Evolutionary conservation across 2,797 vertebrate genomes (phyloP).

Genomic region (Pteronotus mesoamericanus): DNA sequence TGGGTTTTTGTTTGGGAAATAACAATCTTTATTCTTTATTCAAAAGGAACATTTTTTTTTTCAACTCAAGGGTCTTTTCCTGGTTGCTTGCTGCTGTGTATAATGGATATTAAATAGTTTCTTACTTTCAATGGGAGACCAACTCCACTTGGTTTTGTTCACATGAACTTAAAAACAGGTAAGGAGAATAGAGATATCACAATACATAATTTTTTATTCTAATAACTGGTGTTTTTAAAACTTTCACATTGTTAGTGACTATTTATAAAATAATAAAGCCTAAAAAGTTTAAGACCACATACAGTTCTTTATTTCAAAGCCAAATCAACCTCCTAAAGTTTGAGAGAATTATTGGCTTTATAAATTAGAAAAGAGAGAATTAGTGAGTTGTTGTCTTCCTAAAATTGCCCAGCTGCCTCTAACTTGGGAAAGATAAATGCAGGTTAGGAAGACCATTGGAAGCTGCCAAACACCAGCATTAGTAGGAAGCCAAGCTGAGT

Average conservation of each 20-base stretch:
- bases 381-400: conserved; percentile 37
- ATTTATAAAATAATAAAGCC: conserved; percentile 37
- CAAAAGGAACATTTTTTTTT: background rate
- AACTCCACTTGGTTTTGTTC: background rate
- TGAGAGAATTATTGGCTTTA: conserved; percentile 45
- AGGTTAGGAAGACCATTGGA: conserved; percentile 47
- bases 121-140: background rate
- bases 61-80: background rate
- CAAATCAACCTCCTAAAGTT: conserved; percentile 44
- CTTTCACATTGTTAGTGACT: background rate
- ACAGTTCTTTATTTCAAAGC: conserved; percentile 30
- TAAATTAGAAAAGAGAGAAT: conserved; percentile 58
- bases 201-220: background rate
- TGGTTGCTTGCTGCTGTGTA: background rate
- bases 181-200: background rate
- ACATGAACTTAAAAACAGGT: background rate
- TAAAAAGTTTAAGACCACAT: conserved; percentile 10
- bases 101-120: conserved; percentile 45
- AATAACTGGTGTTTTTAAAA: background rate
- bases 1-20: background rate
- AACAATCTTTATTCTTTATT: conserved; percentile 12
- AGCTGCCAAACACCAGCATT: conserved; percentile 22
- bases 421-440: conserved; percentile 67
- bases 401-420: conserved; percentile 62
- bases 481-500: conserved; percentile 25